Percentiles rank a stretch among this genome's conserved stretches.
Evolutionary conservation across 2,888 invertebrate genomes (phyloP).

Genomic region (Isotomurus palustris): DNA sequence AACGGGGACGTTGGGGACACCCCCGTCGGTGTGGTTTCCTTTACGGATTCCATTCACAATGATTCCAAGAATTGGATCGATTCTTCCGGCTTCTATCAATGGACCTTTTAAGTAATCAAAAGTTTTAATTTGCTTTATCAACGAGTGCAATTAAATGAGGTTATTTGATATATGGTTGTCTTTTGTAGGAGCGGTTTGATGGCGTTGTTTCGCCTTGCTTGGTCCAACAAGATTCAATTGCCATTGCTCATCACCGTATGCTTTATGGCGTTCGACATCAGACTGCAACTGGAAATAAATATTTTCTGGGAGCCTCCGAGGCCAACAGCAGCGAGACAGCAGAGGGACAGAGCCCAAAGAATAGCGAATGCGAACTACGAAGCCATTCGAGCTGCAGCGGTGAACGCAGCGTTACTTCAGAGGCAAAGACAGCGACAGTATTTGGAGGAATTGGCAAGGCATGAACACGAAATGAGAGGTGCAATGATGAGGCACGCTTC

Average conservation of each 20-base stretch:
- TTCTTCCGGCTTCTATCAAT: conserved; percentile 26
- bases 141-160: neutral
- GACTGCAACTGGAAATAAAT: conserved; percentile 64
- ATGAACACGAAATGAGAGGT: neutral
- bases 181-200: conserved; percentile 54
- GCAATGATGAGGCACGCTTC: neutral
- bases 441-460: conserved; percentile 15
- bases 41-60: conserved; percentile 26
- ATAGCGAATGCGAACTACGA: conserved; percentile 6
- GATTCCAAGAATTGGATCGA: conserved; percentile 28
- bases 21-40: conserved; percentile 9
- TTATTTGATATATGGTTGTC: neutral
- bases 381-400: conserved; percentile 15
- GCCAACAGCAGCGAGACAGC: conserved; percentile 13
- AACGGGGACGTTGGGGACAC: neutral
- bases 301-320: conserved; percentile 53
- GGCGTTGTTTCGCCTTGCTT: conserved; percentile 66
- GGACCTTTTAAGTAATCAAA: conserved; percentile 29
- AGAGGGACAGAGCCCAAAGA: neutral
- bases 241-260: conserved; percentile 63
- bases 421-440: conserved; percentile 11
- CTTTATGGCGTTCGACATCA: conserved; percentile 63
- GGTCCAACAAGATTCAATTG: conserved; percentile 64
- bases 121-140: conserved; percentile 2
- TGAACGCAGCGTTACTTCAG: conserved; percentile 12